Conservation (phyloP, 2,888 invertebrate species). For the Amblyteles armatorius region DNA sequence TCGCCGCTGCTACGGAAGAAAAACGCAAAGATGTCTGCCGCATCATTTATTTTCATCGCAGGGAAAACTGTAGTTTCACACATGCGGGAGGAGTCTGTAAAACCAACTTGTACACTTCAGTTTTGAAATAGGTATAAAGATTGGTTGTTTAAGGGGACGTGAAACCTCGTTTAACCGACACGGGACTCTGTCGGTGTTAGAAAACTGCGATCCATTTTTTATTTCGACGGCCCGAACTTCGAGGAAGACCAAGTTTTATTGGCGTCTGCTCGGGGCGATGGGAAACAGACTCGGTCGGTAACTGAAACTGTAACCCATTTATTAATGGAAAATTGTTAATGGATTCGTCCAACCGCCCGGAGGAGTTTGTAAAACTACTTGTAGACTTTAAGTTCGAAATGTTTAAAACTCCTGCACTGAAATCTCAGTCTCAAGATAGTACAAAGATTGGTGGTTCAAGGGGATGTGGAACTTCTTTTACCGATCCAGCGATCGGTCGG, state of each 20-base stretch:
- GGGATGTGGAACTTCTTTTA: not conserved
- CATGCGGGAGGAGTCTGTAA: not conserved
- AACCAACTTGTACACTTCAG: slow-evolving; percentile 15
- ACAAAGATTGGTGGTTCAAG: slow-evolving; percentile 1
- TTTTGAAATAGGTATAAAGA: not conserved
- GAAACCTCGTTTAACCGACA: not conserved
- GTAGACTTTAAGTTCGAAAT: not conserved
- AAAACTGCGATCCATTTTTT: too few species aligned
- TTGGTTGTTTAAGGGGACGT: not conserved
- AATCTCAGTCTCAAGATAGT: not conserved
- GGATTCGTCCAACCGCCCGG: too few species aligned
- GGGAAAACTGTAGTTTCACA: slow-evolving; percentile 31
- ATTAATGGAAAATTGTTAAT: too few species aligned
- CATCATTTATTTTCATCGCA: slow-evolving; percentile 49
- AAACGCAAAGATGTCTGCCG: slow-evolving; percentile 38
- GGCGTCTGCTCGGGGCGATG: too few species aligned
- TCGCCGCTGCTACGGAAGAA: slow-evolving; percentile 1
- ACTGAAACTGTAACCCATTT: not conserved
- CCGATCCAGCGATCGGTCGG: too few species aligned
- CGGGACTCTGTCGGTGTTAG: too few species aligned
- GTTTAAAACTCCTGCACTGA: too few species aligned
- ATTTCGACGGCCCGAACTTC: too few species aligned
- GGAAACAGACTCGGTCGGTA: not conserved
- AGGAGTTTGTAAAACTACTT: not conserved
- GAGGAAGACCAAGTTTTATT: too few species aligned